Evolutionary conservation across 2,113 vertebrate species (phyloP).

Genomic region (Ochotona curzoniae): DNA sequence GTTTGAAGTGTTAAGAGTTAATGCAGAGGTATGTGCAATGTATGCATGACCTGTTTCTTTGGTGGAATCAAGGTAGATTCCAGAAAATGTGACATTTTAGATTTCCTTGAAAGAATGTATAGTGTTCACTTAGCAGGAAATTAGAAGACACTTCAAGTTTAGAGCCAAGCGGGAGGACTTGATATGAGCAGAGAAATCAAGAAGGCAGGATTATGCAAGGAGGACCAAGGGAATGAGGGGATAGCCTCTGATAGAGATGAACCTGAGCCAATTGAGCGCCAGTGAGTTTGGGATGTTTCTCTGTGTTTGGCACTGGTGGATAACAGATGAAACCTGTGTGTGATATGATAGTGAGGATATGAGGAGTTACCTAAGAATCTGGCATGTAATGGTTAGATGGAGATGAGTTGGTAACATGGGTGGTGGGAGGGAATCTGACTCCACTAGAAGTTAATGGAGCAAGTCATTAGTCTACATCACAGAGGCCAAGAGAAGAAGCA

Average conservation of each 20-base stretch:
- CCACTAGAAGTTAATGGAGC: slow-evolving; percentile 1
- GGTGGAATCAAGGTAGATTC: not conserved
- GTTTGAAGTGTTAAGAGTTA: not conserved
- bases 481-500: not conserved
- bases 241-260: not conserved
- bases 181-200: not conserved
- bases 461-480: not conserved
- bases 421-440: not conserved
- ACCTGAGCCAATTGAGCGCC: not conserved
- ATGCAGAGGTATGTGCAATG: not conserved
- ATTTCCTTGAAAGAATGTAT: not conserved
- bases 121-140: not conserved
- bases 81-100: not conserved
- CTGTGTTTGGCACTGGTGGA: not conserved
- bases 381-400: not conserved
- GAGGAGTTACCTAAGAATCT: not conserved
- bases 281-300: not conserved
- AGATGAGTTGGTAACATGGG: not conserved
- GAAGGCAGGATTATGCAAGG: not conserved
- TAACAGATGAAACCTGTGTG: not conserved
- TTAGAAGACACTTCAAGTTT: not conserved
- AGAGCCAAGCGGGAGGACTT: not conserved
- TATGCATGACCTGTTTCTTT: not conserved
- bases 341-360: not conserved
- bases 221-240: not conserved